phyloP scores from a whole-genome alignment of 2,888 invertebrate species.

The Trypoxylon attenuatum region DNA sequence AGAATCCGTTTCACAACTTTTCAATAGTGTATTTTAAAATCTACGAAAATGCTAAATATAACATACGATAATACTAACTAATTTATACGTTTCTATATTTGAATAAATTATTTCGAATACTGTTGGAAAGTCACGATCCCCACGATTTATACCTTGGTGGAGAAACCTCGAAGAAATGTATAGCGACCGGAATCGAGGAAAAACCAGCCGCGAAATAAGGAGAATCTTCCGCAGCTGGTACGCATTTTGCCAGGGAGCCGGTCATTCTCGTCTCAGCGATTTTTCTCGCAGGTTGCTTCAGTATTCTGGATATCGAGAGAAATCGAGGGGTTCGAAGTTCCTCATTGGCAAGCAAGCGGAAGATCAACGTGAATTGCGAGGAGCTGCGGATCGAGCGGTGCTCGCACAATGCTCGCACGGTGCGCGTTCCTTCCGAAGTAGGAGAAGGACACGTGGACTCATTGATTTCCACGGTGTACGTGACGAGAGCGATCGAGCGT shows the following conservation, averaged over 20 bases:
- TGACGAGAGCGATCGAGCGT: constrained; percentile 49
- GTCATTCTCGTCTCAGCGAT: background rate
- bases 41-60: no score
- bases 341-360: background rate
- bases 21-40: no score
- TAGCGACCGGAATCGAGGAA: no score
- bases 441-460: constrained; percentile 41
- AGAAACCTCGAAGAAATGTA: no score
- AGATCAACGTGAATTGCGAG: background rate
- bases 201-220: no score
- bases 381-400: background rate
- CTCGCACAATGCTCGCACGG: constrained; percentile 2
- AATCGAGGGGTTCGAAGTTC: no score
- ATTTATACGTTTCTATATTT: no score
- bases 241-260: background rate
- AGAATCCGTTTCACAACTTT: no score
- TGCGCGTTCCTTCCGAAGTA: constrained; percentile 31
- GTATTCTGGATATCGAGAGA: background rate
- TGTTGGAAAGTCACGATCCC: no score
- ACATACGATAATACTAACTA: no score
- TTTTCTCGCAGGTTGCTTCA: background rate
- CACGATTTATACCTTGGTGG: no score
- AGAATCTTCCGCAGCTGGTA: background rate
- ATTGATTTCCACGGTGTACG: constrained; percentile 59
- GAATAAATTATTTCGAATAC: no score